phyloP scores from a whole-genome alignment of 1,140 invertebrate genomes.

The Bombus impatiens region DNA sequence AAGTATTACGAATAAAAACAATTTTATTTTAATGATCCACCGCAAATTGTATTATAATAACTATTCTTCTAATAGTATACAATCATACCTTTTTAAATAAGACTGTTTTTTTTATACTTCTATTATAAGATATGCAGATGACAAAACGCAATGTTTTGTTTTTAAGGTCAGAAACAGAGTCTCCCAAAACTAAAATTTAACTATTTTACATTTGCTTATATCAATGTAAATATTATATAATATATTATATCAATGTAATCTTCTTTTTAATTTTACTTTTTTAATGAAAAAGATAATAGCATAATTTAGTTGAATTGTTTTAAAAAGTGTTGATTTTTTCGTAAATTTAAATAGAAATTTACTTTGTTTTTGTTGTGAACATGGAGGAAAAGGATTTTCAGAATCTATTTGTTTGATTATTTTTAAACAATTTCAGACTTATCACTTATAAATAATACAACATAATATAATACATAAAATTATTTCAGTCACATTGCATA shows the following conservation, averaged over 20 bases:
- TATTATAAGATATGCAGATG: background rate
- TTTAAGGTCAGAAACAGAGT: background rate
- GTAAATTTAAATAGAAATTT: background rate
- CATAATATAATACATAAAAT: conserved; percentile 25
- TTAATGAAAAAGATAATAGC: background rate
- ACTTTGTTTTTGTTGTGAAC: background rate
- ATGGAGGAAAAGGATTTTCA: background rate
- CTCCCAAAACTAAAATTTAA: conserved; percentile 12
- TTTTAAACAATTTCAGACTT: conserved; percentile 32
- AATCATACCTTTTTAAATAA: conserved; percentile 9
- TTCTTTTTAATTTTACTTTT: background rate
- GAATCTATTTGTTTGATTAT: conserved; percentile 24
- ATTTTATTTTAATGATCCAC: conserved; percentile 23
- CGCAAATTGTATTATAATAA: conserved; percentile 11
- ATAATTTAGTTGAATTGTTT: background rate
- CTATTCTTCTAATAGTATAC: conserved; percentile 1
- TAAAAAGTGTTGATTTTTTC: background rate
- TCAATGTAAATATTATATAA: background rate
- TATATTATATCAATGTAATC: background rate
- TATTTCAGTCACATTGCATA: conserved; percentile 41
- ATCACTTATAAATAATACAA: conserved; percentile 41
- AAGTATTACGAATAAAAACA: conserved; percentile 31
- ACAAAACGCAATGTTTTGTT: background rate
- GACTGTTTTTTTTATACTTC: conserved; percentile 29
- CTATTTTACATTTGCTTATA: background rate